These are phyloP conservation scores for Alethe diademata DNA, from an alignment of 2,113 vertebrate genomes.

Conservation along the genomic window DNA sequence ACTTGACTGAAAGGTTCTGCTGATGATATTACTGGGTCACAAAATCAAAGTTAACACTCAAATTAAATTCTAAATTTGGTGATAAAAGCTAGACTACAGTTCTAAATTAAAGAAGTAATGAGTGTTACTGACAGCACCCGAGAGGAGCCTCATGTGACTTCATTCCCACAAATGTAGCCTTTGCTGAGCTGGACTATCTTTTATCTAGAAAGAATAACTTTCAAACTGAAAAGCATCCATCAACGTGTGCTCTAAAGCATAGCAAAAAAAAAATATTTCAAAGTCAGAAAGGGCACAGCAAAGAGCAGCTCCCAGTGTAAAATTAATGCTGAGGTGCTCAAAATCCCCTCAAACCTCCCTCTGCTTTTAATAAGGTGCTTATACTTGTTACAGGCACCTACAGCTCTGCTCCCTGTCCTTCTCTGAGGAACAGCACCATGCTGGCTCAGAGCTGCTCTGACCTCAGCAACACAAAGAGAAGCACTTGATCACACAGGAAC, in stretches of 20 bases:
- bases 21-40: neutral
- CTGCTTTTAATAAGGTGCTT: neutral
- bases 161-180: neutral
- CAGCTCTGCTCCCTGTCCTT: neutral
- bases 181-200: constrained; percentile 13
- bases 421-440: neutral
- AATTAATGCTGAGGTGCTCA: neutral
- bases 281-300: neutral
- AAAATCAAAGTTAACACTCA: neutral
- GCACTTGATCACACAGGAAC: neutral
- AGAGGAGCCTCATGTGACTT: neutral
- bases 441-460: neutral
- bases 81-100: constrained; percentile 7
- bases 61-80: constrained; percentile 37
- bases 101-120: constrained; percentile 33
- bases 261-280: neutral
- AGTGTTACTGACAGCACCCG: neutral
- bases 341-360: neutral
- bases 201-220: constrained; percentile 44
- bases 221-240: constrained; percentile 54
- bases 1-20: neutral
- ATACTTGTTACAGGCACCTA: rapidly evolving
- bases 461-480: neutral
- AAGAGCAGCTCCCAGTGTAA: neutral
- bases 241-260: neutral